Base-by-base conservation (phyloP, 2,113 vertebrate genomes). In the Hippocampus comes region DNA sequence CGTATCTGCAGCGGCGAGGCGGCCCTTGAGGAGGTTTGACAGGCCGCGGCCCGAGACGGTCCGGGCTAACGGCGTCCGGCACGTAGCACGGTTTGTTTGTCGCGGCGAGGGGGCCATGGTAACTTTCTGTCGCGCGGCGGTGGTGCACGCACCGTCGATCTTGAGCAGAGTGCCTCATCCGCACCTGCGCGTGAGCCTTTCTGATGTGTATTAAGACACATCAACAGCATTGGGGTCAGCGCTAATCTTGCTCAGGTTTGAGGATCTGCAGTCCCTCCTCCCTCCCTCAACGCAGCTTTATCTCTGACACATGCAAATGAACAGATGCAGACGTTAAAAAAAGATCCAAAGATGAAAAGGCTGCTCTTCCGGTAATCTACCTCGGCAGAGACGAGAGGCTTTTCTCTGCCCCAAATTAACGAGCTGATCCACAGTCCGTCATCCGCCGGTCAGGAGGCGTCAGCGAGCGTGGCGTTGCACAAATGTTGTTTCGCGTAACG, bases 261-360 rank as follows among this genome's bases (percentile, higher is more conserved):
- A 83, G 83, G 77, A 83, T 80, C 78, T 80, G 46, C 74, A 85
- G 88, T 90, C 86, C 79, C 78, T 88, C 89, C 84, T 84, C 82
- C 88, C 74, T 56, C 77, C 80, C 86, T 86, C 86, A 87, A 89
- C 89, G 89, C 89, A 89, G 89, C 88, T 84, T 81, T 86, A 90
- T 90, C 78, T 87, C 85, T 87, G 91, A 91, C 86, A 90, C 89
- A 92, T 93, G 91, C 90, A 91, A 93, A 93, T 93, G 86, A 90
- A 87, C 74, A 80, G 61, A 89, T 78, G 80, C 86, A 84, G 85
- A 84, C 75, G 85, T 79, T 46, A 86, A 82, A 86, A 84, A 90
- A 84, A 90, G 90, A 93, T 93, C 86, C 89, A 86, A 92, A 92
- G 90, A 92, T 92, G 88, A 79, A 82, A 91, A 86, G 80, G 84